A percentile compares a stretch with the other conserved stretches of the same genome.
These are phyloP conservation scores for Timema podura DNA, from an alignment of 2,888 invertebrate species.

Conservation along the genomic window DNA sequence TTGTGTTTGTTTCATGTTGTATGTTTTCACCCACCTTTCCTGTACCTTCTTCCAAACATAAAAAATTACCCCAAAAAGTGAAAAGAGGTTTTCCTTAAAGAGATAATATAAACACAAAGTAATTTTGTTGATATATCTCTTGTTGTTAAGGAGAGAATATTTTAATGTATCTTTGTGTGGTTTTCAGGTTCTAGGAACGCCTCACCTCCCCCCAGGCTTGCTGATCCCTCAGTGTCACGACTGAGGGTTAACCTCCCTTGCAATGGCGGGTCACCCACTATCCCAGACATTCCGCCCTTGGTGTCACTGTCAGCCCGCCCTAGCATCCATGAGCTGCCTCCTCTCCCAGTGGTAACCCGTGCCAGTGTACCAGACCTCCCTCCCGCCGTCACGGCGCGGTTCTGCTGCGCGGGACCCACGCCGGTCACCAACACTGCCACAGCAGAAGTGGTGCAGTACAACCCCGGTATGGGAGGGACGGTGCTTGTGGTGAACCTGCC, in stretches of 20 bases:
- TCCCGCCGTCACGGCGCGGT: conserved; percentile 34
- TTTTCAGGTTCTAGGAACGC: conserved; percentile 30
- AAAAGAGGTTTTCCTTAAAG: too few species aligned
- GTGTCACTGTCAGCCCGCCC: neutral
- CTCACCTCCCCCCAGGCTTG: conserved; percentile 32
- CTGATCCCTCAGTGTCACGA: conserved; percentile 28
- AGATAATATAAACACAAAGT: too few species aligned
- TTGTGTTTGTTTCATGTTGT: too few species aligned
- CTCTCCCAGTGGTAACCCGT: neutral
- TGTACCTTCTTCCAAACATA: too few species aligned
- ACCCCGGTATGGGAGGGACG: conserved; percentile 60
- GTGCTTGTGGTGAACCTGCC: conserved; percentile 79
- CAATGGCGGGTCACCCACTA: conserved; percentile 35
- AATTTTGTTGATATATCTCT: too few species aligned
- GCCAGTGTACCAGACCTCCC: neutral
- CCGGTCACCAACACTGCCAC: conserved; percentile 45
- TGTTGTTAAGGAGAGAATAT: too few species aligned
- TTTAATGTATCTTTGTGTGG: too few species aligned
- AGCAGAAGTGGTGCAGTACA: conserved; percentile 58
- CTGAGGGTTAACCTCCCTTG: conserved; percentile 27
- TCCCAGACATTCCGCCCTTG: conserved; percentile 26
- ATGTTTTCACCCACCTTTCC: too few species aligned
- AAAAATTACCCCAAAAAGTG: too few species aligned
- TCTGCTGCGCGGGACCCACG: conserved; percentile 31
- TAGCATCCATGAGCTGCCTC: neutral